These are phyloP conservation scores for Tichodroma muraria DNA, from an alignment of 2,113 vertebrate species.

Conservation along the genomic window DNA sequence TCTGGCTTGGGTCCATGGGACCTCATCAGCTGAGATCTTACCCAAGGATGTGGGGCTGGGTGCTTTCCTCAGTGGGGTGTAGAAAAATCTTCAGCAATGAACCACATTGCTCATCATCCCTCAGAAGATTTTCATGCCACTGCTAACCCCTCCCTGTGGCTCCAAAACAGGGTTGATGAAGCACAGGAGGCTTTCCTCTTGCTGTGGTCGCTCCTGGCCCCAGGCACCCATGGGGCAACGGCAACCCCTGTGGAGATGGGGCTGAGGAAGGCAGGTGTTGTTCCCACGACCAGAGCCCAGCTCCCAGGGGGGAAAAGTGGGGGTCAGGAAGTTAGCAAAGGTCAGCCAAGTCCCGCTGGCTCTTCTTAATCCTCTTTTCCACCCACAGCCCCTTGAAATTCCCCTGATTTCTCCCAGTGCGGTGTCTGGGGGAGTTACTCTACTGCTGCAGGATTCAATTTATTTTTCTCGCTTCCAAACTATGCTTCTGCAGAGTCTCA, in stretches of 20 bases:
- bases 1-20: not conserved
- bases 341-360: slow-evolving; percentile 39
- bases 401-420: slow-evolving; percentile 38
- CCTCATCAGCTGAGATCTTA: not conserved
- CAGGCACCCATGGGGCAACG: accelerated
- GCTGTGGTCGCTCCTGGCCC: not conserved
- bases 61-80: accelerated
- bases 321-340: slow-evolving; percentile 51
- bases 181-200: not conserved
- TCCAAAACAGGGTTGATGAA: not conserved
- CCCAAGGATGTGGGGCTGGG: not conserved
- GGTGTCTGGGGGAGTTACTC: not conserved
- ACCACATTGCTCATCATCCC: not conserved
- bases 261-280: slow-evolving; percentile 50
- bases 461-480: slow-evolving; percentile 42
- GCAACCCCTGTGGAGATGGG: not conserved
- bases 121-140: not conserved
- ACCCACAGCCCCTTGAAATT: slow-evolving; percentile 57
- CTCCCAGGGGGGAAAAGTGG: not conserved
- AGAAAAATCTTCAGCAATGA: not conserved
- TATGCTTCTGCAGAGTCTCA: slow-evolving; percentile 39
- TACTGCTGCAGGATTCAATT: slow-evolving; percentile 30
- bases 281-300: slow-evolving; percentile 20
- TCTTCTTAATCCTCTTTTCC: slow-evolving; percentile 53
- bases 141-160: accelerated